phyloP scores from a whole-genome alignment of 53 echinoderm and acorn worm genomes.

The Holothuria scabra region DNA sequence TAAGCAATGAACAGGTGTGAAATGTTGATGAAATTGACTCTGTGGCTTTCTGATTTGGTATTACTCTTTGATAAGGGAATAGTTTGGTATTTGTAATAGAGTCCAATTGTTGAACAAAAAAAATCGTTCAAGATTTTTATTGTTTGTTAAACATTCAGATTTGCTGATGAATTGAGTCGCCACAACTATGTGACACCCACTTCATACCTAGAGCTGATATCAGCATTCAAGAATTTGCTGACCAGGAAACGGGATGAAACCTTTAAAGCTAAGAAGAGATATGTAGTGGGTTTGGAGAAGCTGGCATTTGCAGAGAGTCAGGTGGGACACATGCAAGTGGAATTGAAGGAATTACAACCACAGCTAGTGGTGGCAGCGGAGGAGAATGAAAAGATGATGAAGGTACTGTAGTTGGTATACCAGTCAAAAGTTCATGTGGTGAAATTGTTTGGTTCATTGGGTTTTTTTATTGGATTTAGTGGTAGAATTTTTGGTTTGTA shows the following conservation, averaged over 20 bases:
- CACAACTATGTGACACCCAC: constrained; percentile 99
- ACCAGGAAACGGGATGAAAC: constrained; percentile 92
- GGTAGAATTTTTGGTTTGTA: no score
- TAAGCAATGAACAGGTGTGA: no score
- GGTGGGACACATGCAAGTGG: constrained; percentile 94
- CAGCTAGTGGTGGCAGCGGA: constrained; percentile 96
- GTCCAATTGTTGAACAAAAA: no score
- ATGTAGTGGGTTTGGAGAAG: constrained; percentile 94
- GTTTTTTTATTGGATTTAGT: no score
- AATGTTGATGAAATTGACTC: no score
- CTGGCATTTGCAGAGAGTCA: constrained; percentile 95
- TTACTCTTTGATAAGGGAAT: no score
- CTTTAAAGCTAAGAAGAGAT: constrained; percentile 88
- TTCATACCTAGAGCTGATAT: constrained; percentile 96
- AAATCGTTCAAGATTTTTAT: no score
- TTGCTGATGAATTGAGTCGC: constrained; percentile 79
- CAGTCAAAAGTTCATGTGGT: no score
- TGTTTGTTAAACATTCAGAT: constrained; percentile 43
- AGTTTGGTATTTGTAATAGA: no score
- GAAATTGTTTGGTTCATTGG: no score
- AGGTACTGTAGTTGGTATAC: constrained; percentile 66
- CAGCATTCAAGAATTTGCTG: constrained; percentile 96
- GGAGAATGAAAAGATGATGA: constrained; percentile 99
- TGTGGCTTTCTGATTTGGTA: no score
- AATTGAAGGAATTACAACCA: constrained; percentile 91